Conservation (phyloP, 2,113 vertebrate genomes). For the western clawed frog (Xenopus tropicalis) region UCB_Xtro_10.0 CM004451.2:60766501-60767000, state of each 20-base stretch:
- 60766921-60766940: conserved; percentile 7
- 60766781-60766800: too few relatives aligned
- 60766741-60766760: conserved; percentile 15
- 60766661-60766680: neutral
- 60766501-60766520: conserved; percentile 21
- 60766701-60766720: conserved; percentile 11
- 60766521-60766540: neutral
- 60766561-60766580: neutral
- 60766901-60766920: conserved; percentile 1
- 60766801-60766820: too few relatives aligned
- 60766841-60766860: too few relatives aligned
- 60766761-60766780: conserved; percentile 18
- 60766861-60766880: too few relatives aligned
- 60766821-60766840: too few relatives aligned
- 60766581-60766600: conserved; percentile 3
- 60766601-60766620: neutral
- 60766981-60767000: neutral
- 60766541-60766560: conserved; percentile 1
- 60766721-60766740: neutral
- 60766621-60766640: conserved; percentile 33
- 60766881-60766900: neutral
- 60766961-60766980: conserved; percentile 16
- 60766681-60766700: conserved; percentile 10
- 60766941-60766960: neutral
- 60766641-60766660: conserved; percentile 17